Evolutionary conservation across 30 jellyfish, hydroid and myxozoan genomes (phyloP), one percentile per base, ranked within the genome.

Genomic region (Phacellophora camtschatica): DNA sequence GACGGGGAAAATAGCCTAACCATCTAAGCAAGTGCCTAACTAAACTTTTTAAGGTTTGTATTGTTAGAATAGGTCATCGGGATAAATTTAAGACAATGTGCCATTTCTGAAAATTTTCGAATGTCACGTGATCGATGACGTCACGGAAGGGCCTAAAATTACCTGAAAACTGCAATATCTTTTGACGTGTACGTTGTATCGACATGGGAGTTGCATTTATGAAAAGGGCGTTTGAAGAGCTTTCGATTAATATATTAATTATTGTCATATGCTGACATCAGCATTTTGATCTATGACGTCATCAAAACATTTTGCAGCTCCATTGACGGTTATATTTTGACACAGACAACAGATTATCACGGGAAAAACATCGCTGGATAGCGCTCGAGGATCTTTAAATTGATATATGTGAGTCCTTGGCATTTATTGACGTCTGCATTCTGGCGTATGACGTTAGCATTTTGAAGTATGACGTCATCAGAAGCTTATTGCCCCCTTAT

Each of bases 151-250:
- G 74, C 48, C 74, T 6, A 13, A 6, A 59, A 59, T 19, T 1
- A 19, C 48, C 25, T 59, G 30, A 19, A 59, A 59, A 2, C 51
- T 13, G 22, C 74, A 59, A 22, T 20, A 59, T 4, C 74, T 59
- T 54, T 43, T 43, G 69, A 59, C 10, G 8, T 59, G 48, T 34
- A 25, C 32, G 51, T 19, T 59, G 25, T 23, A 20, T n/a, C 22
- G 49, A 59, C 37, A 59, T 59, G 74, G n/a, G 48, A 59, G 2
- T 20, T 28, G 74, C 50, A 59, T 59, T 22, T 59, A 22, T 59
- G 48, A 49, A 59, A 59, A 59, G 74, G 15, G 74, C 74, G 48
- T 22, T 59, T 59, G 48, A 59, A 59, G 74, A 59, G 48, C 74
- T 2, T 20, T 23, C 74, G 74, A 59, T 20, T 59, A 49, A 59